phyloP scores from a whole-genome alignment of 2,113 vertebrate genomes.

The Bolborhynchus lineola region DNA sequence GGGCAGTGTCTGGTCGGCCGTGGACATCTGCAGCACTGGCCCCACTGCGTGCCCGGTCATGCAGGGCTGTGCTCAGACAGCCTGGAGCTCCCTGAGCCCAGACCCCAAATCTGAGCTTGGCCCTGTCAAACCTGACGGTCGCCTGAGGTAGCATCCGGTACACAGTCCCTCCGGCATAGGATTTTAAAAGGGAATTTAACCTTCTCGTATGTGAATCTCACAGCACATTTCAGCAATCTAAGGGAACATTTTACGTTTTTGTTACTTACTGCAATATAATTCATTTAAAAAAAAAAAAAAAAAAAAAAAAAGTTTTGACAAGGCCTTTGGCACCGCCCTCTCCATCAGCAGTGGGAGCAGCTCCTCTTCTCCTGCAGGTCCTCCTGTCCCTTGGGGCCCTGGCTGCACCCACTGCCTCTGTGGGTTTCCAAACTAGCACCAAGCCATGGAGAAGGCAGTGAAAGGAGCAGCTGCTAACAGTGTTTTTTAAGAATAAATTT shows the following conservation, averaged over 20 bases:
- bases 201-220: background rate
- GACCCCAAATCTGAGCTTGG: constrained; percentile 95
- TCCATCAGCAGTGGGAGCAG: background rate
- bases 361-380: accelerated
- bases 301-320: background rate
- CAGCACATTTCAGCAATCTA: background rate
- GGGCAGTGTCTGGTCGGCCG: constrained; percentile 84
- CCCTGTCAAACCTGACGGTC: constrained; percentile 82
- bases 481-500: background rate
- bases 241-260: constrained; percentile 12
- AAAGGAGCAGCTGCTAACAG: constrained; percentile 32
- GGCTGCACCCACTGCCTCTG: background rate
- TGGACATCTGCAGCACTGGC: constrained; percentile 84
- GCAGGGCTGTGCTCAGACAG: constrained; percentile 89
- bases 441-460: background rate
- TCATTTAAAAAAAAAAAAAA: background rate
- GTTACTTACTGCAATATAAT: background rate
- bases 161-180: background rate
- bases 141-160: constrained; percentile 90
- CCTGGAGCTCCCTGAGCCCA: constrained; percentile 94
- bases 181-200: constrained; percentile 65
- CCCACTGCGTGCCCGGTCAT: constrained; percentile 86
- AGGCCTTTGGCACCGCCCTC: constrained; percentile 16
- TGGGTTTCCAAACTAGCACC: background rate
- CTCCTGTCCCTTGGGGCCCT: accelerated